Base-by-base conservation (phyloP, 1,140 invertebrate genomes). In the Pseudomyrmex cubaensis region DNA sequence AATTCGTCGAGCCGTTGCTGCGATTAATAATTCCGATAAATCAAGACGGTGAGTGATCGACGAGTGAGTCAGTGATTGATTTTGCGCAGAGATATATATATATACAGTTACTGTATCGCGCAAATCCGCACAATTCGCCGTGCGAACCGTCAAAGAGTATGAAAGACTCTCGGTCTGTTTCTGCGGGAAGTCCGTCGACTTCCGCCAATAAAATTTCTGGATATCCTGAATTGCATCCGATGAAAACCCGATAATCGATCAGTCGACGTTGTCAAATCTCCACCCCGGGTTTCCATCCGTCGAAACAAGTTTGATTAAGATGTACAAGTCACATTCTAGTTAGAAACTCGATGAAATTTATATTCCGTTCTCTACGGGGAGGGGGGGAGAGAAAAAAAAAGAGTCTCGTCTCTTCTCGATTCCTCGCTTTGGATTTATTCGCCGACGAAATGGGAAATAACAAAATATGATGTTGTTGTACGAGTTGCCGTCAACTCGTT, bases 181-280 rank as follows among this genome's bases (percentile, higher is more conserved):
- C 52, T 48, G 10, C 52, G 20, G n/a, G 61, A 67, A 44, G 62
- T 25, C 25, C 62, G 20, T 48, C 15, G 64, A 80, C 54, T 78
- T 48, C 15, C 12, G 35, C 25, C 62, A 20, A 57, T 69, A 57
- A 52, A 67, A 78, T 57, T 67, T 67, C 44, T 62, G 35, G n/a
- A 61, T 72, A 80, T 17, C 56, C 20, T 2, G 44, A 35, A 35
- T 35, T 35, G 35, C 10, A 15, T 59, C 9, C 44, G 66, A 61
- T 72, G 54, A 72, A 59, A 59, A 61, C 66, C 76, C 76, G 17
- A 80, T 80, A 80, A 78, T 80, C 54, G 52, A 78, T 78, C 22
- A 25, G 25, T 25, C 25, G 25, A 2, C 44, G 52, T 70, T 20
- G 64, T 78, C 64, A 57, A 22, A 35, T 69, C 52, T 57, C 13